Percentiles rank a stretch among this genome's conserved stretches.
Evolutionary conservation across 2,797 vertebrate species (phyloP).

Genomic region (Tadarida brasiliensis): DNA sequence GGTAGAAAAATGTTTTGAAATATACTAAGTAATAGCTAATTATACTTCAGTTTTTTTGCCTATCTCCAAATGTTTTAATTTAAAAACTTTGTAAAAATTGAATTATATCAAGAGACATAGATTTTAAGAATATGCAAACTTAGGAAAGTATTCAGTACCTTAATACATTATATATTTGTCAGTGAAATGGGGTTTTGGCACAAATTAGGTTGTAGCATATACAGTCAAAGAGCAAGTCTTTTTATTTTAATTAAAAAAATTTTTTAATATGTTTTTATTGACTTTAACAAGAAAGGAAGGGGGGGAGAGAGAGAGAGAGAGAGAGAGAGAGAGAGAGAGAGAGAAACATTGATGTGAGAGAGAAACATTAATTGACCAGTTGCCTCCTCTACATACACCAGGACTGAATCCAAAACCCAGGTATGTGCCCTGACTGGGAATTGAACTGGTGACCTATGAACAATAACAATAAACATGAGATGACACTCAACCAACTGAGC

Average conservation of each 20-base stretch:
- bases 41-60: background rate
- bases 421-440: background rate
- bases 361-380: background rate
- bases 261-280: background rate
- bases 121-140: background rate
- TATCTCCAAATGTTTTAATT: background rate
- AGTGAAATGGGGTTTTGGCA: background rate
- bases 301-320: background rate
- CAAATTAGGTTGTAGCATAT: background rate
- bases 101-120: background rate
- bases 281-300: background rate
- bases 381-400: background rate
- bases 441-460: background rate
- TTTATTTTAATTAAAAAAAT: background rate
- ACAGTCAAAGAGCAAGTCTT: background rate
- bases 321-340: background rate
- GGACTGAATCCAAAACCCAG: background rate
- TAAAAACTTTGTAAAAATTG: background rate
- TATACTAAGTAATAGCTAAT: background rate
- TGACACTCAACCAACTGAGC: background rate
- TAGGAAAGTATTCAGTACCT: background rate
- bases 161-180: background rate
- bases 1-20: conserved; percentile 7
- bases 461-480: background rate
- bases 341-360: background rate